A percentile compares a stretch with the other conserved stretches of the same genome.
Evolutionary conservation across 2,113 vertebrate species (phyloP).

Genomic region (Prunella fulvescens): DNA sequence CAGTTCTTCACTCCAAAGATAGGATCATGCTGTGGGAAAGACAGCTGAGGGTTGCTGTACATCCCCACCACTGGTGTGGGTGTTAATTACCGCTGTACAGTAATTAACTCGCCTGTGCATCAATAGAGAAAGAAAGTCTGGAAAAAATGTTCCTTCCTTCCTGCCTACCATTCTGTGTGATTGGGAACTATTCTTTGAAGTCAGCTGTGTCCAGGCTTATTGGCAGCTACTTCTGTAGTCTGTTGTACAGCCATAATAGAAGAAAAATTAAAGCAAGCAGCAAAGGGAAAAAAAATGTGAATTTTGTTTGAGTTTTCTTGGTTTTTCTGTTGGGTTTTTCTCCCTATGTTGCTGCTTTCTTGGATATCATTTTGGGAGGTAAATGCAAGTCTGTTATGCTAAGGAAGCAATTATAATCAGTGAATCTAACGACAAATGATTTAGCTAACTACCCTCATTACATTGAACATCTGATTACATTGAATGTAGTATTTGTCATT

Average conservation of each 20-base stretch:
- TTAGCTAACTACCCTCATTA: conserved; percentile 48
- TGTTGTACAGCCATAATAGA: background rate
- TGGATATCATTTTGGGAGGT: background rate
- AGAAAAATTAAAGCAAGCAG: background rate
- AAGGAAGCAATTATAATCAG: conserved; percentile 64
- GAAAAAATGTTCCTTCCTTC: conserved; percentile 16
- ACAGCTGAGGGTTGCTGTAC: background rate
- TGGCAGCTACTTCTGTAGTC: background rate
- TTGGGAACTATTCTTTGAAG: conserved; percentile 34
- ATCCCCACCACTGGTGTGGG: background rate
- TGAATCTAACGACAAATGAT: conserved; percentile 52
- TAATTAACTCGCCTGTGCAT: conserved; percentile 10
- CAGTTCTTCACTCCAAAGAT: background rate
- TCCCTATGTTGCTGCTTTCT: background rate
- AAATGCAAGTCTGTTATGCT: background rate
- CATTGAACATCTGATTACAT: conserved; percentile 7
- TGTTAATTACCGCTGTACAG: background rate
- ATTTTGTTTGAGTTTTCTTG: background rate
- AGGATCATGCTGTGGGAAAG: background rate
- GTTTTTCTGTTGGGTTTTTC: background rate
- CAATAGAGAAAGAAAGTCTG: background rate
- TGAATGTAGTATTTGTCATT: background rate
- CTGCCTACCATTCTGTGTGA: background rate
- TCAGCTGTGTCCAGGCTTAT: conserved; percentile 1
- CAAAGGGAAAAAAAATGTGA: background rate